Percentiles rank a stretch among this genome's conserved stretches.
phyloP scores from a whole-genome alignment of 1,140 invertebrate species.

The Orchesella cincta region DNA sequence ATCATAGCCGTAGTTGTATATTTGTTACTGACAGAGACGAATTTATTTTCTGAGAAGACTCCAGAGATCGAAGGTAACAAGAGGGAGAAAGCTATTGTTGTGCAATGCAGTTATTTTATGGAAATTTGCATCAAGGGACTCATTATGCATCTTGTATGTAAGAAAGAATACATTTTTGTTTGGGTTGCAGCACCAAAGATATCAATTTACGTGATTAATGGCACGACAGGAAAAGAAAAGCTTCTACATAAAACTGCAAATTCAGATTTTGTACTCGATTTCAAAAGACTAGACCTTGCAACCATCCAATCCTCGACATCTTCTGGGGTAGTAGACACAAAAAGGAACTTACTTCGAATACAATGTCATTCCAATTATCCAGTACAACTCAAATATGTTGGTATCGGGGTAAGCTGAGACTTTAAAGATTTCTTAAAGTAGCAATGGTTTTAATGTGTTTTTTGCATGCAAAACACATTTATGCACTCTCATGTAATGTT shows the following conservation, averaged over 20 bases:
- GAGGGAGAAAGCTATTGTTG: background rate
- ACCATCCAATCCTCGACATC: constrained; percentile 20
- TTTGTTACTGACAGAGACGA: background rate
- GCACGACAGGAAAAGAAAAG: background rate
- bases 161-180: background rate
- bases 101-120: background rate
- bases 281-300: background rate
- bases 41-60: constrained; percentile 4
- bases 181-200: background rate
- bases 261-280: constrained; percentile 2
- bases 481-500: no score
- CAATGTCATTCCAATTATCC: constrained; percentile 37
- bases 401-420: constrained; percentile 31
- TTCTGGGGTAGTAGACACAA: background rate
- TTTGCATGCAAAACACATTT: no score
- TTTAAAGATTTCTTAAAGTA: constrained; percentile 1
- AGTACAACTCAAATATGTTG: constrained; percentile 36
- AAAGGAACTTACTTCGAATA: constrained; percentile 27
- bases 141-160: no score
- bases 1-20: constrained; percentile 2
- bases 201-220: background rate
- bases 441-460: no score
- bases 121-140: no score
- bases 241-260: background rate
- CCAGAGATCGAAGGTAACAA: background rate